phyloP scores from a whole-genome alignment of 2,888 invertebrate species.

The Laspeyria flexula region DNA sequence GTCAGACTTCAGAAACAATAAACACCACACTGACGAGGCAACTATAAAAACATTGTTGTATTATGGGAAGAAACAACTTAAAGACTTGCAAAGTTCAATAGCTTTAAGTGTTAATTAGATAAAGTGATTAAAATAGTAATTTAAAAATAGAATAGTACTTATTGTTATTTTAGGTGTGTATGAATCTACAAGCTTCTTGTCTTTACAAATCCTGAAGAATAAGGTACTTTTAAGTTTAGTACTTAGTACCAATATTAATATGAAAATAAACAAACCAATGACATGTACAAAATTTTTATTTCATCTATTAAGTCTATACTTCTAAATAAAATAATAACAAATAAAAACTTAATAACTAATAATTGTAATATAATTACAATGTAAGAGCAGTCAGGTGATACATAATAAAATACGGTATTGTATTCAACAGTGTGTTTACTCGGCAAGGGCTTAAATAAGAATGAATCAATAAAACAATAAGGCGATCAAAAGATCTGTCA shows the following conservation, averaged over 20 bases:
- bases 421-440: no score
- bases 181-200: no score
- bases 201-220: no score
- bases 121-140: background rate
- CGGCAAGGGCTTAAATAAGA: no score
- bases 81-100: slow-evolving; percentile 88
- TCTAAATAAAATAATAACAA: slow-evolving; percentile 4
- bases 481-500: no score
- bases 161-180: no score
- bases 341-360: background rate
- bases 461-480: no score
- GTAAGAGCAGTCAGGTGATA: background rate
- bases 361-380: slow-evolving; percentile 31
- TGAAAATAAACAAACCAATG: background rate
- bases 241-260: no score
- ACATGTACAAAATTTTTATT: slow-evolving; percentile 30
- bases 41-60: slow-evolving; percentile 90
- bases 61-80: slow-evolving; percentile 89
- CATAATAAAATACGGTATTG: no score
- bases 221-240: no score
- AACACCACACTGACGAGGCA: slow-evolving; percentile 89
- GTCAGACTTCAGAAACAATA: slow-evolving; percentile 90
- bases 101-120: slow-evolving; percentile 83
- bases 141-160: no score
- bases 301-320: background rate